phyloP scores from a whole-genome alignment of 2,888 invertebrate genomes.

The Aspidiotus rigidus region DNA sequence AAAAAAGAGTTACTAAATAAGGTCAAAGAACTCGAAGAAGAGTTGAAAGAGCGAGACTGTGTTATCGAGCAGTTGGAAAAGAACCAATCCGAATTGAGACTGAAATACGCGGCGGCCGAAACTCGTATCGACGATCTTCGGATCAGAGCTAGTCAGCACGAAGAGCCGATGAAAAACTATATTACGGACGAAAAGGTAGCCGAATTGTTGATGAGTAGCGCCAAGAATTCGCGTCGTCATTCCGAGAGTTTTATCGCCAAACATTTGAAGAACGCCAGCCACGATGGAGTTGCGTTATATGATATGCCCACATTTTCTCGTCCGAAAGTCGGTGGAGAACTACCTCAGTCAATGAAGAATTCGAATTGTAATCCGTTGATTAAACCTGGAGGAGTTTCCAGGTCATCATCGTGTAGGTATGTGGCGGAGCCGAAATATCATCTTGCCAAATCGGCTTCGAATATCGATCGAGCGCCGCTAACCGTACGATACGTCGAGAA shows the following conservation, averaged over 20 bases:
- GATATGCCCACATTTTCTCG: constrained; percentile 2
- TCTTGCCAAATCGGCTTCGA: constrained; percentile 24
- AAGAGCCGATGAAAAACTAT: constrained; percentile 17
- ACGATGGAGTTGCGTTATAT: neutral
- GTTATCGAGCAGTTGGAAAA: constrained; percentile 31
- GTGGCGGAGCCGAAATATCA: constrained; percentile 16
- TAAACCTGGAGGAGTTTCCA: constrained; percentile 6
- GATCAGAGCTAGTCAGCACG: constrained; percentile 21
- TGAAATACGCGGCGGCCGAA: constrained; percentile 30
- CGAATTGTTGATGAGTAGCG: constrained; percentile 16
- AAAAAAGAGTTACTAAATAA: constrained; percentile 27
- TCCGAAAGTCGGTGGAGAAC: constrained; percentile 12
- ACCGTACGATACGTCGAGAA: constrained; percentile 16
- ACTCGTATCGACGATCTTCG: constrained; percentile 28
- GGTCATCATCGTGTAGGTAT: constrained; percentile 18
- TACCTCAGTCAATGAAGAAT: neutral
- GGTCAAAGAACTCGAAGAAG: constrained; percentile 29
- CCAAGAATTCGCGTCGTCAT: neutral
- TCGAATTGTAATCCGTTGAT: constrained; percentile 16
- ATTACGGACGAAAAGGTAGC: constrained; percentile 28
- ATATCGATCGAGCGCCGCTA: constrained; percentile 14
- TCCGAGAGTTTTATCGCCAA: neutral
- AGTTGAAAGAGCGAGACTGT: constrained; percentile 29
- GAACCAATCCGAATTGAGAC: constrained; percentile 22
- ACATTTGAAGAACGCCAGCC: neutral